Percentiles rank a stretch among this genome's conserved stretches.
These are phyloP conservation scores for Ptiloglossa arizonensis DNA, from an alignment of 1,140 invertebrate species.

Conservation along the genomic window DNA sequence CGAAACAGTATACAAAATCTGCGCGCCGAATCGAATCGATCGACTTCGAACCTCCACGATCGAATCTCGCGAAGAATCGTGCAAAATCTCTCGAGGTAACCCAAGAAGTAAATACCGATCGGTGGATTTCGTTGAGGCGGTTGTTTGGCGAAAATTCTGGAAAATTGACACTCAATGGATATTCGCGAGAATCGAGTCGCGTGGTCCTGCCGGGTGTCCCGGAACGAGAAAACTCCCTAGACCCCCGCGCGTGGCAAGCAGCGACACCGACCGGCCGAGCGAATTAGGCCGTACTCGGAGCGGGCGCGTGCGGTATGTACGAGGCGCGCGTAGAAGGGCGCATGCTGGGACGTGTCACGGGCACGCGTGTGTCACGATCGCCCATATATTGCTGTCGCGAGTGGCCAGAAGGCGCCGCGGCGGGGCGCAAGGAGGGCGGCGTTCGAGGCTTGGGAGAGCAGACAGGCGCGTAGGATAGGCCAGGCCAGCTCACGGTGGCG, in stretches of 20 bases:
- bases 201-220: too few species aligned
- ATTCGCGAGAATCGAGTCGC: too few species aligned
- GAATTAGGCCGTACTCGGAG: not conserved
- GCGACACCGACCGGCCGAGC: not conserved
- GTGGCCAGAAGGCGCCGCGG: constrained; percentile 25
- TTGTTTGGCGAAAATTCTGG: too few species aligned
- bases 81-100: too few species aligned
- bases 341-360: constrained; percentile 57
- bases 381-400: constrained; percentile 26
- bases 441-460: constrained; percentile 16
- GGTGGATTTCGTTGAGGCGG: too few species aligned
- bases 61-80: too few species aligned
- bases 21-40: too few species aligned
- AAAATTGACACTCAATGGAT: too few species aligned
- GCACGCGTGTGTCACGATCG: constrained; percentile 53
- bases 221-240: constrained; percentile 26
- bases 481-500: constrained; percentile 38
- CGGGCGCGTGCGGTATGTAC: not conserved
- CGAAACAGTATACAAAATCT: too few species aligned
- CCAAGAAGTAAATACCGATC: too few species aligned
- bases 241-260: not conserved
- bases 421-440: constrained; percentile 36
- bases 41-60: too few species aligned
- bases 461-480: constrained; percentile 41
- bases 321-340: constrained; percentile 46